Evolutionary conservation across 2,797 vertebrate species (phyloP).

Genomic region (Loriculus beryllinus): DNA sequence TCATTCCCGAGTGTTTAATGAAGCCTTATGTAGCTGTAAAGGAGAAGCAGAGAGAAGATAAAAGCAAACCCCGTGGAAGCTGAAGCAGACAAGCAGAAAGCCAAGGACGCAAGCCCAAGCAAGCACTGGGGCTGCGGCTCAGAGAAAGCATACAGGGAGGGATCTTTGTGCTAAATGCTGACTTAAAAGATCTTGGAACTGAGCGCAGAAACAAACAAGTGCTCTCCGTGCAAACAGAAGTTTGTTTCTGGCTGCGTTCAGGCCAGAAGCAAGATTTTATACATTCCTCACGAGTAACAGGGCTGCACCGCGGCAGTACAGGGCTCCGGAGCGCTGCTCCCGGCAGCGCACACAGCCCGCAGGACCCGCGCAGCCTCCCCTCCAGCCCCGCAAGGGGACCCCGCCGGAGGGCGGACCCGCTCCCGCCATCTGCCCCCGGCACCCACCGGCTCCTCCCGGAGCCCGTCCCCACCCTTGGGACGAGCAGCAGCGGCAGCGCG

Average conservation of each 20-base stretch:
- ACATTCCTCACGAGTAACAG: rapidly evolving
- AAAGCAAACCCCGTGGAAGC: not conserved
- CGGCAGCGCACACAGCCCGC: rapidly evolving
- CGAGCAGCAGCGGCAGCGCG: not conserved
- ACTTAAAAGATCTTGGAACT: not conserved
- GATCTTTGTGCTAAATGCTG: not conserved
- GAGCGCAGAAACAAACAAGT: not conserved
- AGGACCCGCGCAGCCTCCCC: not conserved
- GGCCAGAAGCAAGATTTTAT: not conserved
- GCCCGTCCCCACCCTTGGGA: not conserved
- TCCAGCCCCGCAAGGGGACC: not conserved
- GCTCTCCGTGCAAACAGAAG: not conserved
- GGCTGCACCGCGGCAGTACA: rapidly evolving
- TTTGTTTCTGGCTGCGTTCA: not conserved
- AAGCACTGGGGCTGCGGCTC: not conserved
- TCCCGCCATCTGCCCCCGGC: not conserved
- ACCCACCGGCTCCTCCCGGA: not conserved
- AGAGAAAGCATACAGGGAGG: not conserved
- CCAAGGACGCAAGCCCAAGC: not conserved
- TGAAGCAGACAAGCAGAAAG: not conserved
- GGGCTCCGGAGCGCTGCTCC: rapidly evolving
- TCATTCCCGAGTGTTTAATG: not conserved
- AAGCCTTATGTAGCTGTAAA: not conserved
- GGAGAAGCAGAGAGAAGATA: not conserved
- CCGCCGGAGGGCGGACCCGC: not conserved